Evolutionary conservation across 2,888 invertebrate species (phyloP), one percentile per base, ranked within the genome.

Genomic region (Ichneumoninae sp.): DNA sequence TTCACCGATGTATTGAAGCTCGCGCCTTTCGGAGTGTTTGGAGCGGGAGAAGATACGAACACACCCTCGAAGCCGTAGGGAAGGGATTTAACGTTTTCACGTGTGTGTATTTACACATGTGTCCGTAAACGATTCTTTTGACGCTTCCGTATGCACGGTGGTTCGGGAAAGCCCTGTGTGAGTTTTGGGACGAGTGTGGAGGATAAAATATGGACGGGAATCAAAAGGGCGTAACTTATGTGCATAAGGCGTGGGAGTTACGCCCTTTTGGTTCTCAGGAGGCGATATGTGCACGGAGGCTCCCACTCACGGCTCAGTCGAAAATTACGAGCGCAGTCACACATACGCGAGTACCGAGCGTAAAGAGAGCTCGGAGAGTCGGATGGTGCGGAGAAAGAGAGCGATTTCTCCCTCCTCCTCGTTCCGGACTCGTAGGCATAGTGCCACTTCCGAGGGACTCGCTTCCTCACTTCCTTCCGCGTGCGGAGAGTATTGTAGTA

Each of bases 381-480:
- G 77, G 68, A 36, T 60, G 26, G 33, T 5, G 60, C 33, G 57
- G 70, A 80, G 60, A 77, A 22, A 66, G 30, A 68, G 60, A 54
- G 89, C 87, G 90, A 81, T 60, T 60, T 26, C 60, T 71, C 33
- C 78, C 57, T 44, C 36, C 44, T 60, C 68, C 36, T 44, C 84
- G 84, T 85, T 85, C 84, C 84, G 82, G 82, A 76, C 76, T 85
- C 82, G 84, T 82, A 80, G 79, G 82, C 84, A 80, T 81, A 85
- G 82, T 85, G 87, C 89, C 89, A 90, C 90, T 92, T 92, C 92
- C 92, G 92, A 92, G 92, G 82, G 82, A 88, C 89, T 87, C 88
- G 92, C 92, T 92, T 92, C 92, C 89, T 87, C 88, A 92, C 92
- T 92, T 92, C 92, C 92, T 92, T 92, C 92, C 92, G 91, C 89